Evolutionary conservation across 1,140 invertebrate species (phyloP), one percentile per base, ranked within the genome.

Genomic region (Cyclargus thomasi): DNA sequence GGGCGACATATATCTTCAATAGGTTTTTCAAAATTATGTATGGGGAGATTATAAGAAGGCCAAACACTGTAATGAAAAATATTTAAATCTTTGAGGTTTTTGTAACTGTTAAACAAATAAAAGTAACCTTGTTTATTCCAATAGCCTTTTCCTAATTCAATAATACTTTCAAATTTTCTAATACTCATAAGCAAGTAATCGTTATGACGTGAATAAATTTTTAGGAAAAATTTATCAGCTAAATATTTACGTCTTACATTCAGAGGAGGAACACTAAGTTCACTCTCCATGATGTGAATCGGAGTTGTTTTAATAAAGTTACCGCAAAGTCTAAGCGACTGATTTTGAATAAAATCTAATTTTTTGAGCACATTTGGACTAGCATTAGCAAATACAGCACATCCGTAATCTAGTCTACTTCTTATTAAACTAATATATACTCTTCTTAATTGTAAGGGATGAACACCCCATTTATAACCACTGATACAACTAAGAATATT

Each of bases 371-470:
- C 39, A 47, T 47, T 47, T 1, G 39, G 39, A 47, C 39, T 47
- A 47, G 39, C 39, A 47, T 47, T 47, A 47, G 39, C 39, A 47
- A 47, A 47, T 16, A 47, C 39, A 47, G 55, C 55, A 21, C 55
- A 59, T 59, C 55, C 55, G 29, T 29, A 29, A n/a, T 18, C 53
- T 17, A 55, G 16, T 2, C 16, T 17, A n/a, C n/a, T n/a, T n/a
- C n/a, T n/a, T n/a, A n/a, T n/a, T n/a, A n/a, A n/a, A n/a, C n/a
- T n/a, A n/a, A n/a, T n/a, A n/a, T n/a, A n/a, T n/a, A n/a, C n/a
- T n/a, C n/a, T n/a, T n/a, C n/a, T n/a, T n/a, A n/a, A n/a, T n/a
- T n/a, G n/a, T n/a, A n/a, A n/a, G n/a, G n/a, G n/a, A n/a, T n/a
- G n/a, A n/a, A n/a, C n/a, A n/a, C n/a, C n/a, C n/a, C n/a, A n/a